Conservation (phyloP, 2,113 vertebrate genomes). For the Orientallactaga bullata region DNA sequence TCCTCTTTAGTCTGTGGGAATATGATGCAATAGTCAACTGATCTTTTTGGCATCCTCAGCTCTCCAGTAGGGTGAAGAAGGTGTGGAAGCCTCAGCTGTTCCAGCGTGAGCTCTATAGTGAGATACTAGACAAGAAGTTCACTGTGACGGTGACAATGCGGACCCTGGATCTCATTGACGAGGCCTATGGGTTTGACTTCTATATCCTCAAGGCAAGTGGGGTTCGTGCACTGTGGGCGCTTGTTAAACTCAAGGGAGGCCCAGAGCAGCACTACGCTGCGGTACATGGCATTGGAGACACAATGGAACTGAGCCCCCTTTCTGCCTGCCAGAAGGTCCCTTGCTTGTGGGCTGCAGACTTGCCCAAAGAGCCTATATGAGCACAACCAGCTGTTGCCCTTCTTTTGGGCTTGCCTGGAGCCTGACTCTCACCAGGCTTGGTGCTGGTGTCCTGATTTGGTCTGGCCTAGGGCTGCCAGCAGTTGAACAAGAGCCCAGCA, state of each 20-base stretch:
- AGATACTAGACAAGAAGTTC: slow-evolving; percentile 94
- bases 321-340: neutral
- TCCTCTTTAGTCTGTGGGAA: too few relatives aligned
- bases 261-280: neutral
- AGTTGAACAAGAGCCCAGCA: neutral
- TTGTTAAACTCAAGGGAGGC: neutral
- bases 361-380: neutral
- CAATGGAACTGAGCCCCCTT: neutral
- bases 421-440: neutral
- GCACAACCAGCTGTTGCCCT: neutral
- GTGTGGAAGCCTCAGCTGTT: slow-evolving; percentile 96
- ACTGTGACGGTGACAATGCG: slow-evolving; percentile 91
- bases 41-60: slow-evolving; percentile 81
- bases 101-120: slow-evolving; percentile 93
- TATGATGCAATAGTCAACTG: neutral
- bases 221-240: too few relatives aligned
- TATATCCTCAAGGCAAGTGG: slow-evolving; percentile 94
- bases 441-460: neutral
- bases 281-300: rapidly evolving
- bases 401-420: neutral
- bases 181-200: slow-evolving; percentile 94
- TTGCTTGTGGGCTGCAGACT: neutral
- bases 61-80: slow-evolving; percentile 91
- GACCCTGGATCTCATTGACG: slow-evolving; percentile 94
- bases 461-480: neutral